Evolutionary conservation across 2,113 vertebrate genomes (phyloP).

Genomic region (Oceanodroma tethys): DNA sequence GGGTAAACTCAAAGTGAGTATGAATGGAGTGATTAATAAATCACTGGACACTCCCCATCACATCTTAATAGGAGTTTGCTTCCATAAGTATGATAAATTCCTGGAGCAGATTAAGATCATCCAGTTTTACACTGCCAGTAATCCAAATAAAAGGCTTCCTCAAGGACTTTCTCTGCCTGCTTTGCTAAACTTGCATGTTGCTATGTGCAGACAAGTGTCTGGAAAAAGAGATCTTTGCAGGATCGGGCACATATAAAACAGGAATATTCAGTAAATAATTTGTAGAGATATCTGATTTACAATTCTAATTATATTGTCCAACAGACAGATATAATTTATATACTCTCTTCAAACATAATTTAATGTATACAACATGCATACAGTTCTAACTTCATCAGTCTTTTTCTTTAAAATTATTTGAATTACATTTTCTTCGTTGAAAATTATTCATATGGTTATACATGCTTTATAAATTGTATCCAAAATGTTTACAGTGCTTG

Average conservation of each 20-base stretch:
- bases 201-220: not conserved
- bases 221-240: not conserved
- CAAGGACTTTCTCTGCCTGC: not conserved
- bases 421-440: not conserved
- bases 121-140: not conserved
- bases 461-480: not conserved
- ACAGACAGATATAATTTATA: not conserved
- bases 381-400: not conserved
- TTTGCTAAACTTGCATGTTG: not conserved
- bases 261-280: not conserved
- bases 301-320: not conserved
- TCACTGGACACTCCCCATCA: not conserved
- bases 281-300: not conserved
- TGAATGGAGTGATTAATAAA: not conserved
- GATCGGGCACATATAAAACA: not conserved
- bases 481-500: not conserved
- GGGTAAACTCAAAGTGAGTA: not conserved
- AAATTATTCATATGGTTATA: not conserved
- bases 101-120: not conserved
- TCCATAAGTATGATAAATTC: not conserved
- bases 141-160: not conserved
- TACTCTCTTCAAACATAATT: not conserved
- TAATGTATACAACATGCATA: not conserved
- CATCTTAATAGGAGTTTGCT: not conserved
- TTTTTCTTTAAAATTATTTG: not conserved